Base-by-base conservation (phyloP, 2,113 vertebrate genomes). In the Cromileptes altivelis region DNA sequence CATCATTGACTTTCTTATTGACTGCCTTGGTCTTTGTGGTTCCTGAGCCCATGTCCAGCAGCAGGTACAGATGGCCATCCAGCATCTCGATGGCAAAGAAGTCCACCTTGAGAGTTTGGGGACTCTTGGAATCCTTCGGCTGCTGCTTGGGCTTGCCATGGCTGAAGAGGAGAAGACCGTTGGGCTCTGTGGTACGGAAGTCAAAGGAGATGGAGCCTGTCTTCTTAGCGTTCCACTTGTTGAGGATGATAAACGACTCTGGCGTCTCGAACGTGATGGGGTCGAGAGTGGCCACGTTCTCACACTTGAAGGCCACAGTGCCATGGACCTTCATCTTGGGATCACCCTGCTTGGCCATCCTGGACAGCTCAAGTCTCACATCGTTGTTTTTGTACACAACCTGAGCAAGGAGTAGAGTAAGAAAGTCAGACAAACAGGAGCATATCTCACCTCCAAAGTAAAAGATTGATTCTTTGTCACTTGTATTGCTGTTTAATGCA, bases 371-470 rank as follows among this genome's bases (percentile, higher is more conserved):
- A 85, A 99, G 95, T 40, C 98, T 95, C 76, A 99, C 97, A 21
- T 99, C 98, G 0, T 99, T 99, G 94, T 99, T 99, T 95, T 99
- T 99, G 93, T 99, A 99, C 4, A 99, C 98, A 85, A 99, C 98
- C 97, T 99, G 93, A 73, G 94, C 91, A 50, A 75, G 15, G 89
- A 91, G 21, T 1, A 64, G 19, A 74, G 6, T 42, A 56, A 53
- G 18, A 57, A 13, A 13, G 30, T 67, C 12, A 64, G 12, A 52
- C 10, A 25, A 14, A 47, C 0, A 60, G 50, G 9, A 7, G 2
- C 4, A 56, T 10, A 40, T 64, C 50, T 53, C 23, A 57, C 0
- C 8, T 18, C 18, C 15, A 18, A 63, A 12, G 37, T 17, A 0
- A 57, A n/a, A 55, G 1, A 56, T 10, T 45, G 9, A 9, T 45